These are phyloP conservation scores for Drosophila pachea DNA, from an alignment of 1,140 invertebrate species.

Conservation along the genomic window DNA sequence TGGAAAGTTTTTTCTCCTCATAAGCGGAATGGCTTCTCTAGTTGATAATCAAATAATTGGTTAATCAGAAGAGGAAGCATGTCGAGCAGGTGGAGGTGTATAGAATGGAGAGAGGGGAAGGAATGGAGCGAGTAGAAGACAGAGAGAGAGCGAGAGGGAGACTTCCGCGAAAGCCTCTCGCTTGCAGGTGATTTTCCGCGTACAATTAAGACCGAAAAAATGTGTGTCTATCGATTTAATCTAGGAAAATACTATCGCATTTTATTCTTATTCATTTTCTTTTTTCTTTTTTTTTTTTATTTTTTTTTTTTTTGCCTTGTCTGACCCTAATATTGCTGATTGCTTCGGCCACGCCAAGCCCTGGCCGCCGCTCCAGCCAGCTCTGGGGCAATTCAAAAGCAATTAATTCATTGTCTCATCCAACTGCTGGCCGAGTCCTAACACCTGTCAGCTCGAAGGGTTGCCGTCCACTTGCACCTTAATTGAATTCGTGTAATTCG, in stretches of 20 bases:
- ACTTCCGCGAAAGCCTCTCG: neutral
- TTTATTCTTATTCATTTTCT: no score
- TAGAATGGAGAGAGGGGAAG: no score
- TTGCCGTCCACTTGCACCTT: conserved; percentile 53
- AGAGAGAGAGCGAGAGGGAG: neutral
- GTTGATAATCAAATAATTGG: conserved; percentile 10
- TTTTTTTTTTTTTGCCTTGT: neutral
- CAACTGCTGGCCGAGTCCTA: conserved; percentile 40
- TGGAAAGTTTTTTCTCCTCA: conserved; percentile 8
- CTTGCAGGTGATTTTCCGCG: neutral
- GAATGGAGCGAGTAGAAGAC: no score
- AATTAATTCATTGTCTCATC: conserved; percentile 63
- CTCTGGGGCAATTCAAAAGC: conserved; percentile 14
- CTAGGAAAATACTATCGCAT: neutral
- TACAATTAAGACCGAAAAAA: neutral
- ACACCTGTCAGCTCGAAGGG: conserved; percentile 44
- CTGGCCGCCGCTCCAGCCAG: no score
- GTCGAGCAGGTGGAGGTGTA: neutral
- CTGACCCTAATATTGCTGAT: conserved; percentile 5
- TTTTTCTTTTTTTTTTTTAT: no score
- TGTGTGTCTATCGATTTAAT: conserved; percentile 8
- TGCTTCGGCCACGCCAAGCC: conserved; percentile 1
- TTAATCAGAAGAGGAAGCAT: neutral
- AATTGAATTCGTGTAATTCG: conserved; percentile 76
- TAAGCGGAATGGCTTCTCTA: conserved; percentile 1